Evolutionary conservation across 2,113 vertebrate species (phyloP).

Genomic region (Cranoglanis bouderius): DNA sequence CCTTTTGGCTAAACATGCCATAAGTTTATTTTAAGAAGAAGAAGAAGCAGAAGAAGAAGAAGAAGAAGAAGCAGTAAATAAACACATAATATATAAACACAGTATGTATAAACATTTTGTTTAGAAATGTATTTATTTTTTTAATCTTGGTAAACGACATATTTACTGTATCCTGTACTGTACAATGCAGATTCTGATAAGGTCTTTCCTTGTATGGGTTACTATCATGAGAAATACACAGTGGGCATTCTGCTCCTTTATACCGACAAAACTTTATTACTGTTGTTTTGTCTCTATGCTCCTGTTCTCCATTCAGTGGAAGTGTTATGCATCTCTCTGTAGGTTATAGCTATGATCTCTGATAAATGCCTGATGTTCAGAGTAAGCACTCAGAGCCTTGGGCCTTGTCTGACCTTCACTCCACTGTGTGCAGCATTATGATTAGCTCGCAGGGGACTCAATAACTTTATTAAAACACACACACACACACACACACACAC

Average conservation of each 20-base stretch:
- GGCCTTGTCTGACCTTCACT: constrained; percentile 12
- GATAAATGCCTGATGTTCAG: background rate
- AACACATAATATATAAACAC: background rate
- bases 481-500: background rate
- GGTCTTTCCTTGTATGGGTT: background rate
- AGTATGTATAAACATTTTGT: background rate
- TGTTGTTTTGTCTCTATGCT: background rate
- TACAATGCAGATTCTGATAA: background rate
- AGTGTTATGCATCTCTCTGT: background rate
- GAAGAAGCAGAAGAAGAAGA: background rate
- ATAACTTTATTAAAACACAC: background rate
- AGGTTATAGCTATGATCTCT: background rate
- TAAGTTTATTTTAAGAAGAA: background rate
- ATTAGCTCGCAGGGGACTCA: background rate
- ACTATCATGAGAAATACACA: background rate
- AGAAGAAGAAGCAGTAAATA: background rate
- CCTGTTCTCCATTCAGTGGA: background rate
- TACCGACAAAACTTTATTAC: background rate
- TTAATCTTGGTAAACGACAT: background rate
- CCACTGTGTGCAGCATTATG: background rate
- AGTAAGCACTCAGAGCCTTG: background rate
- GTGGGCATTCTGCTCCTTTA: background rate
- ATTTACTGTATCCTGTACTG: background rate
- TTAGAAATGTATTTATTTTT: background rate
- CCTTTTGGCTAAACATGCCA: constrained; percentile 24